A percentile compares a stretch with the other conserved stretches of the same genome.
These are phyloP conservation scores for Aphelenchoides fujianensis DNA, from an alignment of 1,140 invertebrate genomes.

Conservation along the genomic window DNA sequence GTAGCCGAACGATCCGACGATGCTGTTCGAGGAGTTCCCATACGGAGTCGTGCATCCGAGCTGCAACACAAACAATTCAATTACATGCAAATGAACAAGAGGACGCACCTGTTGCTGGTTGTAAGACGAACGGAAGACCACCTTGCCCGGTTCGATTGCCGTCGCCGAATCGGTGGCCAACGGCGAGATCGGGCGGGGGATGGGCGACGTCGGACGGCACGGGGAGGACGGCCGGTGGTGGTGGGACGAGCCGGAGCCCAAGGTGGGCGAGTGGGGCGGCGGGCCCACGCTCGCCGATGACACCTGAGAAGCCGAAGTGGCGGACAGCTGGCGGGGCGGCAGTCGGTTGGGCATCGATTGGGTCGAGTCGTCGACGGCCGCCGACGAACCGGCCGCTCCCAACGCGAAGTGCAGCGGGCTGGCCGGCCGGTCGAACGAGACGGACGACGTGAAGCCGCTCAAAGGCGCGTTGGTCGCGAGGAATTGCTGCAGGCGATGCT, in stretches of 20 bases:
- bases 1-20: neutral
- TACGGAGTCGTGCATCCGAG: slow-evolving; percentile 29
- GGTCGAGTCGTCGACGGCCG: too few species aligned
- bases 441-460: slow-evolving; percentile 43
- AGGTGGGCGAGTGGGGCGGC: too few species aligned
- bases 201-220: slow-evolving; percentile 38
- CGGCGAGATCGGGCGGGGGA: slow-evolving; percentile 39
- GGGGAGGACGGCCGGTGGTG: slow-evolving; percentile 27
- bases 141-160: slow-evolving; percentile 30
- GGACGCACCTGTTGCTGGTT: too few species aligned
- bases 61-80: too few species aligned
- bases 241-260: too few species aligned
- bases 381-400: slow-evolving; percentile 12
- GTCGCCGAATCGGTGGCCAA: slow-evolving; percentile 48
- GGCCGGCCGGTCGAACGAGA: slow-evolving; percentile 27
- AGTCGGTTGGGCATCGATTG: too few species aligned
- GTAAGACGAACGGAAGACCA: slow-evolving; percentile 38
- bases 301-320: too few species aligned
- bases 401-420: slow-evolving; percentile 12
- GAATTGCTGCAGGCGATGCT: slow-evolving; percentile 64
- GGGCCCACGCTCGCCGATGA: too few species aligned
- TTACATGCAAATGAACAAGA: too few species aligned
- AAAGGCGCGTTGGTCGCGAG: slow-evolving; percentile 61
- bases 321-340: too few species aligned
- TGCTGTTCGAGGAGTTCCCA: slow-evolving; percentile 9